Evolutionary conservation across 2,888 invertebrate genomes (phyloP), one percentile per base, ranked within the genome.

Genomic region (Heteromurus nitidus): DNA sequence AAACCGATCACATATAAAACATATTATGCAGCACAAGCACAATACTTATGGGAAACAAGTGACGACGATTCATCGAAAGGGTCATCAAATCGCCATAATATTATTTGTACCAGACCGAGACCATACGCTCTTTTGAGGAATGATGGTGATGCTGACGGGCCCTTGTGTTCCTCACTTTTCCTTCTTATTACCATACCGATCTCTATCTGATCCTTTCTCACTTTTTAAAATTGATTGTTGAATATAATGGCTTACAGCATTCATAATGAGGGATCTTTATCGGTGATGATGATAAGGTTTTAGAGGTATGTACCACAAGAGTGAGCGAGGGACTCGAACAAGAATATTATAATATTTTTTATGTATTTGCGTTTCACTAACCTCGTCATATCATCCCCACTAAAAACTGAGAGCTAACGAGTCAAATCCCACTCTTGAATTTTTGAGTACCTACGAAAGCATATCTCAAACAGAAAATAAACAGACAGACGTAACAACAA

Each of bases 41-140:
- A 36, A 36, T 13, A 36, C 5, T 5, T 36, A 13, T 36, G 36
- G 5, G 36, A 9, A 36, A 13, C 36, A n/a, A 50, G 50, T 7
- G n/a, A 50, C 50, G 50, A 68, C 67, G 80, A 80, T 80, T 82
- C 79, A 80, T 82, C 65, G 73, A 73, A n/a, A 70, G 75, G 79
- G 82, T 60, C 82, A 77, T 70, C 68, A 68, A 73, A 55, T 30
- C 65, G 65, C 36, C 42, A 36, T 64, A 36, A 62, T 31, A 22
- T 42, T 42, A n/a, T 58, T 50, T 2, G 16, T n/a, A 47, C 11
- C n/a, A 47, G 47, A 11, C 11, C 3, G 47, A 47, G 5, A 36
- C 36, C 13, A 36, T 36, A 36, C 13, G 36, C n/a, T n/a, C n/a
- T 36, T 5, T 36, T 36, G 36, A 36, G 36, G 13, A 5, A 36